A percentile compares a stretch with the other conserved stretches of the same genome.
Evolutionary conservation across 2,888 invertebrate genomes (phyloP).

Genomic region (Oscheius myriophilus): DNA sequence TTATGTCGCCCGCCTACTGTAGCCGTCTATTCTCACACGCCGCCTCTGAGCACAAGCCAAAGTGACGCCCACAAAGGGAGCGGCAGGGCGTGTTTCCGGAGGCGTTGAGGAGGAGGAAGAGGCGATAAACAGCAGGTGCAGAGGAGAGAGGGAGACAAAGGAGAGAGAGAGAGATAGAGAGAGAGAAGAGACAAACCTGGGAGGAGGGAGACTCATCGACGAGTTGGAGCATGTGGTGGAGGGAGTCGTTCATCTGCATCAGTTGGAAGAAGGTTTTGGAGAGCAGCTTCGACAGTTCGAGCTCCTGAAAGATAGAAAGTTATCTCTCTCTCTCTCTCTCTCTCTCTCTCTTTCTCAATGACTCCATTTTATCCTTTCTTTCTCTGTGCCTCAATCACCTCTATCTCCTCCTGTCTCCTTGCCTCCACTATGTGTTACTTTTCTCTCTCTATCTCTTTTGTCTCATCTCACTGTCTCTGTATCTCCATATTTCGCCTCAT

Average conservation of each 20-base stretch:
- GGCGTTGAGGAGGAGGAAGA: background rate
- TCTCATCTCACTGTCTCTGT: too few species aligned
- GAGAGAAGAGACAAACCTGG: slow-evolving; percentile 36
- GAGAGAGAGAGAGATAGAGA: too few species aligned
- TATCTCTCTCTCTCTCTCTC: too few species aligned
- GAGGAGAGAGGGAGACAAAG: too few species aligned
- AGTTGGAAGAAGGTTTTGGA: slow-evolving; percentile 93
- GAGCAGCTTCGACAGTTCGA: slow-evolving; percentile 85
- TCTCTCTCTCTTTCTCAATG: too few species aligned
- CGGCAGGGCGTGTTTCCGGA: slow-evolving; percentile 29
- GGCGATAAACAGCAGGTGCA: background rate
- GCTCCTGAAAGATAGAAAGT: slow-evolving; percentile 74
- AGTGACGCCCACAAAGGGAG: slow-evolving; percentile 28
- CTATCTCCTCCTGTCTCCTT: too few species aligned
- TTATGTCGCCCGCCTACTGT: slow-evolving; percentile 34
- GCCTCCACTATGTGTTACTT: too few species aligned
- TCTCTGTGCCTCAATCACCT: too few species aligned
- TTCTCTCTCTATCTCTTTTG: too few species aligned
- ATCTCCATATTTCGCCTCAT: too few species aligned
- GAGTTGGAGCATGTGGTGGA: slow-evolving; percentile 73
- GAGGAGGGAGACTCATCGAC: slow-evolving; percentile 64
- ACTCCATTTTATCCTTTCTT: too few species aligned
- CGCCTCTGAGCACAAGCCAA: slow-evolving; percentile 18
- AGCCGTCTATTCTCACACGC: slow-evolving; percentile 33
- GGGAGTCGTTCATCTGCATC: slow-evolving; percentile 82